Evolutionary conservation across 2,797 vertebrate species (phyloP).

Genomic region (Lophotriccus pileatus): DNA sequence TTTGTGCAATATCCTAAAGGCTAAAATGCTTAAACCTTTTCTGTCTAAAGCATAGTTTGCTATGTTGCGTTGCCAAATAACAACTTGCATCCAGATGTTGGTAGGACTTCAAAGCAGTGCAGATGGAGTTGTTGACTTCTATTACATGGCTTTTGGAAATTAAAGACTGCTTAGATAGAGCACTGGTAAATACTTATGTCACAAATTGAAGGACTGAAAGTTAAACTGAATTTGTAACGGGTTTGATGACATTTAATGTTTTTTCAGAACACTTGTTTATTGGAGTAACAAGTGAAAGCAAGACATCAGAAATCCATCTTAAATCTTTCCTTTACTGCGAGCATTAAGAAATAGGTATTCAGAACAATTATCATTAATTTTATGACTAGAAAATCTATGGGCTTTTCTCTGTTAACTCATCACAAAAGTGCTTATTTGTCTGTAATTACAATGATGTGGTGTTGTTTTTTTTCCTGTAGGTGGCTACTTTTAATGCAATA

Average conservation of each 20-base stretch:
- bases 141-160: not conserved
- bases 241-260: not conserved
- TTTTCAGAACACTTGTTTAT: not conserved
- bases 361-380: not conserved
- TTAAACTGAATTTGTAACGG: not conserved
- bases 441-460: not conserved
- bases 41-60: not conserved
- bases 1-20: not conserved
- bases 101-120: not conserved
- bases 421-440: not conserved
- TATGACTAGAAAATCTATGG: not conserved
- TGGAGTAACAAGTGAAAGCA: not conserved
- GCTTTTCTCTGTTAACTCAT: not conserved
- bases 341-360: not conserved
- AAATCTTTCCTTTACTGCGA: not conserved
- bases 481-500: constrained; percentile 63
- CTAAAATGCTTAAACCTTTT: not conserved
- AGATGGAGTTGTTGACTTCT: not conserved
- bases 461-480: constrained; percentile 46
- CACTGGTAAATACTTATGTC: not conserved
- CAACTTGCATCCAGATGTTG: not conserved
- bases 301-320: not conserved
- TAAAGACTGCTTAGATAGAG: not conserved
- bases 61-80: not conserved
- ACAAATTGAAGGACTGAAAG: not conserved